Conservation (phyloP, 2,113 vertebrate genomes). For the Ovibos moschatus region DNA sequence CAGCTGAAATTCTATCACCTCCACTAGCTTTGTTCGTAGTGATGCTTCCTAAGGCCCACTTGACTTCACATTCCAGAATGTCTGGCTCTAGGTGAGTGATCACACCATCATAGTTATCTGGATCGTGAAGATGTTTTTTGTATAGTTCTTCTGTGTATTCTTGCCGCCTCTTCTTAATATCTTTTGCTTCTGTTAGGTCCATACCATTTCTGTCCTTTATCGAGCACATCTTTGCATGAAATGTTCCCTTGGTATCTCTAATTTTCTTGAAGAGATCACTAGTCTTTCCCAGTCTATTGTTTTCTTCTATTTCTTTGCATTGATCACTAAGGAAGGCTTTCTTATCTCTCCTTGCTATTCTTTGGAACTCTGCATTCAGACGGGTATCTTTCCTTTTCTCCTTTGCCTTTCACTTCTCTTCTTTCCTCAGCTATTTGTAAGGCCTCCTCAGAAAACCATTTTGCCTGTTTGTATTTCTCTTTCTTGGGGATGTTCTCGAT, state of each 20-base stretch:
- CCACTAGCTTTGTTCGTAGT: not conserved
- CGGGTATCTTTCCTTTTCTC: not conserved
- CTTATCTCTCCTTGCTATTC: not conserved
- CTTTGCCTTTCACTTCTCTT: not conserved
- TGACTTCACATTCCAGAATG: not conserved
- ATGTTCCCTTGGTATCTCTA: not conserved
- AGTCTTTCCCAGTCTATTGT: not conserved
- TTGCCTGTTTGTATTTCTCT: not conserved
- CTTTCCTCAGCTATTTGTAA: not conserved
- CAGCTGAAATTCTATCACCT: not conserved
- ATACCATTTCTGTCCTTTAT: not conserved
- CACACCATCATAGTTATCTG: not conserved
- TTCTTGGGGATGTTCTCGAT: not conserved
- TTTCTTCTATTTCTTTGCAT: not conserved
- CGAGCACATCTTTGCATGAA: not conserved
- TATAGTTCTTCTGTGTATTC: not conserved
- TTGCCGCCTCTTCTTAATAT: not conserved
- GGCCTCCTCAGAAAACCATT: not conserved
- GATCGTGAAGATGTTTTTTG: not conserved
- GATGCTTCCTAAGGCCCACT: not conserved
- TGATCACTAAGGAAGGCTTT: not conserved
- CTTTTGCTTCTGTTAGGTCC: not conserved
- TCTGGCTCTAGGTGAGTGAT: not conserved
- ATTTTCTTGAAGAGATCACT: not conserved
- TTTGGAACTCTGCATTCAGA: not conserved